Evolutionary conservation across 2,113 vertebrate species (phyloP).

Genomic region (Hemiscyllium ocellatum): DNA sequence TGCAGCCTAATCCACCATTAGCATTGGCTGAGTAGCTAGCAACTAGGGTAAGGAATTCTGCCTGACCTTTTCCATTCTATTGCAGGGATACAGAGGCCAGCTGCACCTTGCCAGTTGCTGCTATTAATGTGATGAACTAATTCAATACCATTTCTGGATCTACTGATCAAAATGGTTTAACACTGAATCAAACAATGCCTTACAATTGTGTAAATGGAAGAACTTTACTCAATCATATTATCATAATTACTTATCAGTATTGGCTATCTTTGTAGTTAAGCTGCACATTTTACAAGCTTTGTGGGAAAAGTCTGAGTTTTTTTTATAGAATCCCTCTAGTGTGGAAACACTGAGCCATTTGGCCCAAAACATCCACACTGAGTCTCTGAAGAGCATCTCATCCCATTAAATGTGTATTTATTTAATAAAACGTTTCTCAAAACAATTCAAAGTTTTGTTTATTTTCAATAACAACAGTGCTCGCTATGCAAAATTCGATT

Average conservation of each 20-base stretch:
- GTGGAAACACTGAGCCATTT: too few relatives aligned
- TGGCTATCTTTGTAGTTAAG: not conserved
- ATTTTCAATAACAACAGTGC: not conserved
- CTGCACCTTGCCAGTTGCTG: not conserved
- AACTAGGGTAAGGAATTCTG: not conserved
- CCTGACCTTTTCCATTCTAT: not conserved
- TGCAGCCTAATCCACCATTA: not conserved
- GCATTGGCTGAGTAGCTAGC: not conserved
- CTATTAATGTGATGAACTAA: not conserved
- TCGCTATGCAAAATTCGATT: not conserved
- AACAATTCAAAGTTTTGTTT: not conserved
- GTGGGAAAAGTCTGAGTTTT: not conserved
- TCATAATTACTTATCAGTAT: not conserved
- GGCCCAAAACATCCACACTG: too few relatives aligned
- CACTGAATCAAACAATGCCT: not conserved
- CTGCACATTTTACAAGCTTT: not conserved
- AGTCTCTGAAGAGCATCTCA: too few relatives aligned
- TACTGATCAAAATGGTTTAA: not conserved
- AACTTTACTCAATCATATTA: not conserved
- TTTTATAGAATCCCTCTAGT: too few relatives aligned
- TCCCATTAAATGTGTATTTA: not conserved
- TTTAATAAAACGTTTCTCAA: not conserved
- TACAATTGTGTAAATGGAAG: not conserved
- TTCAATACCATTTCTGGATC: too few relatives aligned
- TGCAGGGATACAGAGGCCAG: not conserved